A percentile compares a stretch with the other conserved stretches of the same genome.
These are phyloP conservation scores for Lathronympha strigana DNA, from an alignment of 2,888 invertebrate genomes.

Conservation along the genomic window DNA sequence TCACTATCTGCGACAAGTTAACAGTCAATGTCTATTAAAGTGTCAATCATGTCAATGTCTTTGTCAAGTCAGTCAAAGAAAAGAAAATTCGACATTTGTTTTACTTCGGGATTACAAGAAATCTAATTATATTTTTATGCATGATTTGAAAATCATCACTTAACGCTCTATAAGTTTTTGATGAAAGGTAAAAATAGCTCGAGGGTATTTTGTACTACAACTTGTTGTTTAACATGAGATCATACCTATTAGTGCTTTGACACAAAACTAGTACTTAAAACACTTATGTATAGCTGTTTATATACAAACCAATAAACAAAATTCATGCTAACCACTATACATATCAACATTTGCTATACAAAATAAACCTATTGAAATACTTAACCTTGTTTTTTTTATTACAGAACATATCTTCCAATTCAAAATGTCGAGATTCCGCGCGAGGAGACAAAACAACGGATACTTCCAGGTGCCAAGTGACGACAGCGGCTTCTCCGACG, in stretches of 20 bases:
- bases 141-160: neutral
- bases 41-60: conserved; percentile 6
- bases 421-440: conserved; percentile 86
- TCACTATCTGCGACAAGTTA: too few relatives aligned
- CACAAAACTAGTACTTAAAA: too few relatives aligned
- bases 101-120: neutral
- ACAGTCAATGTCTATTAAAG: conserved; percentile 13
- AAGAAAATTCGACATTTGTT: neutral
- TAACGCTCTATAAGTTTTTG: neutral
- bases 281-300: too few relatives aligned
- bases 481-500: conserved; percentile 88
- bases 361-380: neutral
- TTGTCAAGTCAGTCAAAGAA: neutral
- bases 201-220: neutral
- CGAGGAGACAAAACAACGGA: conserved; percentile 84
- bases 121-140: neutral
- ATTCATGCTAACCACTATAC: too few relatives aligned
- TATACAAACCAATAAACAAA: too few relatives aligned
- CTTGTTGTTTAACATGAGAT: neutral
- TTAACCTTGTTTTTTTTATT: conserved; percentile 23
- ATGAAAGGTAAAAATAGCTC: conserved; percentile 24
- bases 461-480: conserved; percentile 84
- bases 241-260: neutral
- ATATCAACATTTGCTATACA: too few relatives aligned
- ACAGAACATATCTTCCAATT: conserved; percentile 59